Base-by-base conservation (phyloP, 2,888 invertebrate genomes). In the Trichogramma evanescens region DNA sequence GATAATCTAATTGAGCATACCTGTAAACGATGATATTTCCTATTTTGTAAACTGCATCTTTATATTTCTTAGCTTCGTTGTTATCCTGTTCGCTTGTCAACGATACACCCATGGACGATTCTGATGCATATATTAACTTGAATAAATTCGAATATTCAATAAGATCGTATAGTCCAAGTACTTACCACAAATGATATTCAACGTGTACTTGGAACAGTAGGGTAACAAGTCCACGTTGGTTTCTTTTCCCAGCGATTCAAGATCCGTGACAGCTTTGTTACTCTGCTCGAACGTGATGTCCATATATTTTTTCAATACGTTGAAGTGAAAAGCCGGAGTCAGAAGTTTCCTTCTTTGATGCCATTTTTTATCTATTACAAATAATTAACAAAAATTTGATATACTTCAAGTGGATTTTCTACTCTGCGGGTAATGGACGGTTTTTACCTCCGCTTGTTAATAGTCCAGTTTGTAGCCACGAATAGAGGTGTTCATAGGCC, bases 321-420 rank as follows among this genome's bases (percentile, higher is more conserved):
- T 63, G n/a, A 66, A 66, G 38, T 66, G 66, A 55, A 66, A 66
- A 4, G 58, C 57, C 2, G 60, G 61, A 5, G 65, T 60, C 42
- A 65, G 58, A 6, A 62, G 61, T 55, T 60, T 66, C 50, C 66
- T 56, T 1, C 64, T 57, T 1, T 50, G 7, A 5, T 56, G 61
- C 66, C 66, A 66, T 53, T 63, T 61, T 5, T 56, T 6, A 5
- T 56, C 66, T 40, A 4, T 44, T 13, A 43, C 38, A 26, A 55
- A 9, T 55, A 9, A 4, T 48, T 8, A 1, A 39, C 5, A 4
- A 49, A 5, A 5, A 7, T 43, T 7, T 26, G 38, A 26, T 13
- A 56, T 9, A n/a, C 2, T 13, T 13, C 13, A 13, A 1, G 13
- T 1, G 13, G 13, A 13, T 13, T 13, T 13, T 13, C 13, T 13